These are phyloP conservation scores for Brachylomia viminalis DNA, from an alignment of 2,888 invertebrate species.

Conservation along the genomic window DNA sequence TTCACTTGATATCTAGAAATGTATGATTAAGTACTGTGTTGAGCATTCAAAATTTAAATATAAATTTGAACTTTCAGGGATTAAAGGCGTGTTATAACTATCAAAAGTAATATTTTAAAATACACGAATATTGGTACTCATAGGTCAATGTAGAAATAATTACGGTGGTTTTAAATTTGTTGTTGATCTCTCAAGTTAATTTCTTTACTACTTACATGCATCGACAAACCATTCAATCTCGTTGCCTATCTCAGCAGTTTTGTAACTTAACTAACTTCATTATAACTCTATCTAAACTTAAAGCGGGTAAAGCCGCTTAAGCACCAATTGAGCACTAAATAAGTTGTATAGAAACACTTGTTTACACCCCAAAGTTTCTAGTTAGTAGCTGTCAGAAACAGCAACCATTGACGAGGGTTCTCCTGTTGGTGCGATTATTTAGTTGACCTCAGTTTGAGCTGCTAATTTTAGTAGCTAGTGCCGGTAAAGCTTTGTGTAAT, in stretches of 20 bases:
- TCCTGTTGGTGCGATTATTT: slow-evolving; percentile 78
- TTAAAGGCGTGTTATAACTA: too few species aligned
- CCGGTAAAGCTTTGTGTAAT: slow-evolving; percentile 52
- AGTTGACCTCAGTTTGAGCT: slow-evolving; percentile 80
- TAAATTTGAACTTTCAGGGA: too few species aligned
- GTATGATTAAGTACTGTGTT: too few species aligned
- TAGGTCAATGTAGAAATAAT: too few species aligned
- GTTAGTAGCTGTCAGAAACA: slow-evolving; percentile 79
- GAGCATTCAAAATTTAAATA: too few species aligned
- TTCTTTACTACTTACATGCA: background rate
- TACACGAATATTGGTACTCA: too few species aligned
- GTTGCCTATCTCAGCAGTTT: background rate
- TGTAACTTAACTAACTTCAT: slow-evolving; percentile 34
- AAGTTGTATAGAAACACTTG: slow-evolving; percentile 58
- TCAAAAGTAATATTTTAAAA: too few species aligned
- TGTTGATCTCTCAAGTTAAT: too few species aligned
- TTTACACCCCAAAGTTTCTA: slow-evolving; percentile 65
- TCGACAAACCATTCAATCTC: background rate
- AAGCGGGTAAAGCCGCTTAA: slow-evolving; percentile 32
- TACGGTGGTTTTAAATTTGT: too few species aligned
- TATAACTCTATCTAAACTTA: slow-evolving; percentile 31
- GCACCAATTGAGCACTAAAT: slow-evolving; percentile 44
- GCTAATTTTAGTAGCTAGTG: slow-evolving; percentile 51
- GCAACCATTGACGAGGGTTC: slow-evolving; percentile 83
- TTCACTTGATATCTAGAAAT: too few species aligned